Base-by-base conservation (phyloP, 2,888 invertebrate genomes). In the Drosophila meridionalis region DNA sequence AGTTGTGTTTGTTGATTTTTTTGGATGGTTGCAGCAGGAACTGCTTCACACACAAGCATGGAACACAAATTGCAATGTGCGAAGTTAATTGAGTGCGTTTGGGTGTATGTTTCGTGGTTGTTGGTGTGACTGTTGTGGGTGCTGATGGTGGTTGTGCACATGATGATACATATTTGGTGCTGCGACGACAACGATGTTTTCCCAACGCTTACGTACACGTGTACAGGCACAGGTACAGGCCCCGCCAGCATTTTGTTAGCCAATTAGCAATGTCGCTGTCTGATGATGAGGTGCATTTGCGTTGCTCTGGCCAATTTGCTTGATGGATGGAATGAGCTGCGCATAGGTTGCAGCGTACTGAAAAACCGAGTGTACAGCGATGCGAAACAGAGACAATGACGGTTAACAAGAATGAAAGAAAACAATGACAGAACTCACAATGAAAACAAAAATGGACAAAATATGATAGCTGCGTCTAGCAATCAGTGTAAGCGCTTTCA, bases 31-130 rank as follows among this genome's bases (percentile, higher is more conserved):
- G 66, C 69, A 59, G 68, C 48, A 65, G 78, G 69, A 83, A 57
- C 71, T 70, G 69, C 63, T 68, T 52, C 53, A 69, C 73, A 69
- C 80, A 68, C 73, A 79, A 87, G 89, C 85, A 84, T 76, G 68
- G 52, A 89, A 85, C 85, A 85, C 83, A 85, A 73, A 87, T 89
- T 85, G 89, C 85, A 78, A 74, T 82, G 89, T 85, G 85, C 90
- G 78, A 53, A 80, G 77, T 90, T 89, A 86, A 87, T 83, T 83
- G 75, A 69, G 83, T 75, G 82, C 72, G 40, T 60, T 76, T 57
- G 53, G 20, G 32, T 58, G 43, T 58, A 43, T 43, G 43, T 58
- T 53, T 61, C 47, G 69, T 66, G 57, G 55, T 43, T 67, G 62
- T 69, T 38, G 50, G 9, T 56, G 45, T 69, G 80, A 65, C 45